phyloP scores from a whole-genome alignment of 2,888 invertebrate genomes.

The Rhagophthalmus giganteus region DNA sequence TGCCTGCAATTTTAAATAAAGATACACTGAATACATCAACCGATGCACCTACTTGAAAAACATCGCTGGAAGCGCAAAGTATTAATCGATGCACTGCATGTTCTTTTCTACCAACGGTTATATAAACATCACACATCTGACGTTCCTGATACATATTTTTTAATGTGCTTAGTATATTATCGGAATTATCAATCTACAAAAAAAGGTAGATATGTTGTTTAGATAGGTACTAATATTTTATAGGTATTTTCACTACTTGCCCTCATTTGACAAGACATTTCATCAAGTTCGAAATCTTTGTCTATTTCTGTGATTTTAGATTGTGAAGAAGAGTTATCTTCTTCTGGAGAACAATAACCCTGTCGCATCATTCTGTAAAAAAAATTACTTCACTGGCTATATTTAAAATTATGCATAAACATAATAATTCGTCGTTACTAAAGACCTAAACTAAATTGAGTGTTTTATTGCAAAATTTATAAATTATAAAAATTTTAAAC shows the following conservation, averaged over 20 bases:
- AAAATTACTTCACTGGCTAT: slow-evolving; percentile 6
- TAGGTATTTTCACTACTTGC: no score
- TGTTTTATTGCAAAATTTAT: background rate
- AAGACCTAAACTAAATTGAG: background rate
- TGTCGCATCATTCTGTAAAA: slow-evolving; percentile 18
- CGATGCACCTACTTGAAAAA: slow-evolving; percentile 73
- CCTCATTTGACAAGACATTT: slow-evolving; percentile 34
- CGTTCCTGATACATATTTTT: slow-evolving; percentile 82
- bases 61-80: slow-evolving; percentile 91
- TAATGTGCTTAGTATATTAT: slow-evolving; percentile 78
- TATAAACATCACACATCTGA: slow-evolving; percentile 85
- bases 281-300: slow-evolving; percentile 7
- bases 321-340: slow-evolving; percentile 22
- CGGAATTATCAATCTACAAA: slow-evolving; percentile 83
- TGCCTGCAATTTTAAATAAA: slow-evolving; percentile 60
- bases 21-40: background rate
- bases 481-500: background rate
- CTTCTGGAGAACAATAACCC: slow-evolving; percentile 12
- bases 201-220: no score
- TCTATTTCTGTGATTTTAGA: slow-evolving; percentile 21
- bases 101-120: slow-evolving; percentile 79
- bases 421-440: background rate
- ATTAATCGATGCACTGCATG: slow-evolving; percentile 91
- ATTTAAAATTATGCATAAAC: no score
- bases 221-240: no score